Evolutionary conservation across 2,797 vertebrate genomes (phyloP).

Genomic region (Erithacus rubecula): DNA sequence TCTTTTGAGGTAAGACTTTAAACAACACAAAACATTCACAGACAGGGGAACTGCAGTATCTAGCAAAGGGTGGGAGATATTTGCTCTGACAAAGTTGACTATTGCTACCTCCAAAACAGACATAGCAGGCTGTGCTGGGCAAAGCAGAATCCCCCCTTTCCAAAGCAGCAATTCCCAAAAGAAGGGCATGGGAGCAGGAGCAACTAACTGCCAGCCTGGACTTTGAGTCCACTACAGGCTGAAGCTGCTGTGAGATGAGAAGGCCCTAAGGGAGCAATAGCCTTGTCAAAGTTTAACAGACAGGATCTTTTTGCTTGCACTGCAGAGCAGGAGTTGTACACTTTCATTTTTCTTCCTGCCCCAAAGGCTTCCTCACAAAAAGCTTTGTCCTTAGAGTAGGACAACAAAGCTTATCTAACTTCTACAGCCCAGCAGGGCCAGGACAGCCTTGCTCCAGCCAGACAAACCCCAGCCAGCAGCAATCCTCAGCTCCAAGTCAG

Average conservation of each 20-base stretch:
- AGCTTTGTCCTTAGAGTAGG: background rate
- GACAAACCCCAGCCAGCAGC: background rate
- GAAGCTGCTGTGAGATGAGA: background rate
- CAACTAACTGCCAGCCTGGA: background rate
- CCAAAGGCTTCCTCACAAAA: background rate
- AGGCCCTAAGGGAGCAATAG: background rate
- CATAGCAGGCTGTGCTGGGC: background rate
- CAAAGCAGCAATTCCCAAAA: background rate
- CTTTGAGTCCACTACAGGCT: background rate
- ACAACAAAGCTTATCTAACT: background rate
- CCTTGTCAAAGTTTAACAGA: background rate
- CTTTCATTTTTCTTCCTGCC: background rate
- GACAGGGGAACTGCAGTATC: background rate
- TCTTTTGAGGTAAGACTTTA: background rate
- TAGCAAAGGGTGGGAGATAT: background rate
- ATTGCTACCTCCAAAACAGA: background rate
- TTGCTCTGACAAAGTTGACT: background rate
- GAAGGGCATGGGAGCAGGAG: background rate
- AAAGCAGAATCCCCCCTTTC: background rate
- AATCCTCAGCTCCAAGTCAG: background rate
- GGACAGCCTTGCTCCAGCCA: background rate
- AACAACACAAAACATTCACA: background rate
- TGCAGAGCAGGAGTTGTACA: background rate
- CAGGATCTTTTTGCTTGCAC: background rate
- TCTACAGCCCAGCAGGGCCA: background rate